Percentiles rank a stretch among this genome's conserved stretches.
Conservation (phyloP, 2,113 vertebrate species). For the Chauna torquata region DNA sequence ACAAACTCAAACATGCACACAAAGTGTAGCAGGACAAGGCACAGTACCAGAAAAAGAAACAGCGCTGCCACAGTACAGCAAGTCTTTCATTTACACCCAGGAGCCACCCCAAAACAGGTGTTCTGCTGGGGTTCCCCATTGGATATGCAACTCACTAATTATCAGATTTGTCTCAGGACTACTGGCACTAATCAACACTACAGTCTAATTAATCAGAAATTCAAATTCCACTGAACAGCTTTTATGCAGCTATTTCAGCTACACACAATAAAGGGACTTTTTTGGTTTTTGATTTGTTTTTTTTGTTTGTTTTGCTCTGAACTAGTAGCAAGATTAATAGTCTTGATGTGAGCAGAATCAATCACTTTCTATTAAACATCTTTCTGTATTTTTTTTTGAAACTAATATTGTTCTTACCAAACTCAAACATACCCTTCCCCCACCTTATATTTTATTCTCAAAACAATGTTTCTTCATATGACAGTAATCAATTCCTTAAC, state of each 20-base stretch:
- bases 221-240: constrained; percentile 44
- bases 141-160: constrained; percentile 25
- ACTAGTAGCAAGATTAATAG: neutral
- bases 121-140: constrained; percentile 27
- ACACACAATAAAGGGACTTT: neutral
- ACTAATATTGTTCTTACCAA: neutral
- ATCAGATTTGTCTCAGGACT: constrained; percentile 51
- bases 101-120: neutral
- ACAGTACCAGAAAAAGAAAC: neutral
- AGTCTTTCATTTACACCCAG: neutral
- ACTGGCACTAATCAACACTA: constrained; percentile 67
- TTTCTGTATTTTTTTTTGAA: neutral
- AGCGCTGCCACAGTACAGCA: neutral
- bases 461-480: neutral
- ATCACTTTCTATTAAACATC: neutral
- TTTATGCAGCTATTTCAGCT: constrained; percentile 28
- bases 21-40: neutral
- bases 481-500: neutral
- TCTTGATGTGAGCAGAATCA: neutral
- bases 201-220: constrained; percentile 66
- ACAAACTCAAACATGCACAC: neutral
- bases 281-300: neutral
- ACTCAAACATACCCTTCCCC: neutral
- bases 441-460: neutral
- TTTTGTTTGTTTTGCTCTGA: neutral